Percentiles rank a stretch among this genome's conserved stretches.
Conservation (phyloP, 2,113 vertebrate species). For the Pterophyllum scalare region DNA sequence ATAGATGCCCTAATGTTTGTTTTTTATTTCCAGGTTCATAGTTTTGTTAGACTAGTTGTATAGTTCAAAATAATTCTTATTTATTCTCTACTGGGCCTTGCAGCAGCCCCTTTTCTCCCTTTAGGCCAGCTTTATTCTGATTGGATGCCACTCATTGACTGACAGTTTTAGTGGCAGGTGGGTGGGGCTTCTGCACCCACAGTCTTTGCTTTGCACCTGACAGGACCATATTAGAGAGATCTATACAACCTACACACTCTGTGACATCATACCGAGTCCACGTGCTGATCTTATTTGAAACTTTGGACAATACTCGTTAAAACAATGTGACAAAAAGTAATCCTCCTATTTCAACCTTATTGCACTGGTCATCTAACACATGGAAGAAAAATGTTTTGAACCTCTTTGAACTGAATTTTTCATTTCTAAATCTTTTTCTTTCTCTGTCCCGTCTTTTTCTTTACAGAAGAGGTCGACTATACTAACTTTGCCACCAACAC, state of each 20-base stretch:
- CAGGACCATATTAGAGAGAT: too few relatives aligned
- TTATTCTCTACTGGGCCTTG: neutral
- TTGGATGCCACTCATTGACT: neutral
- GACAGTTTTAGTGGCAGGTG: neutral
- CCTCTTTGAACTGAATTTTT: neutral
- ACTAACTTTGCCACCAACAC: slow-evolving; percentile 90
- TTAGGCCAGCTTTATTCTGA: neutral
- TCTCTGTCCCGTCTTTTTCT: slow-evolving; percentile 6
- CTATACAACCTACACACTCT: too few relatives aligned
- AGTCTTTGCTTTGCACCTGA: too few relatives aligned
- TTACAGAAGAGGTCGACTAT: slow-evolving; percentile 95
- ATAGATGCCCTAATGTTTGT: too few relatives aligned
- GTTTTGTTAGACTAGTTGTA: neutral
- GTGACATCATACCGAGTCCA: too few relatives aligned
- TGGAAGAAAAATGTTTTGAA: neutral
- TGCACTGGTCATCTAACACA: neutral
- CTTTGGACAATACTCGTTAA: too few relatives aligned
- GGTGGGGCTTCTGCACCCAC: neutral
- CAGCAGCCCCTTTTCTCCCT: neutral
- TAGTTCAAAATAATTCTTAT: neutral
- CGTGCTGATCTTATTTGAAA: too few relatives aligned
- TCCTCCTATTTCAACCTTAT: neutral
- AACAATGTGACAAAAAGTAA: neutral
- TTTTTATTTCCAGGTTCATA: neutral
- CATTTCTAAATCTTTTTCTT: neutral